Conservation (phyloP, 2,113 vertebrate species). For the Pomatostomus ruficeps region DNA sequence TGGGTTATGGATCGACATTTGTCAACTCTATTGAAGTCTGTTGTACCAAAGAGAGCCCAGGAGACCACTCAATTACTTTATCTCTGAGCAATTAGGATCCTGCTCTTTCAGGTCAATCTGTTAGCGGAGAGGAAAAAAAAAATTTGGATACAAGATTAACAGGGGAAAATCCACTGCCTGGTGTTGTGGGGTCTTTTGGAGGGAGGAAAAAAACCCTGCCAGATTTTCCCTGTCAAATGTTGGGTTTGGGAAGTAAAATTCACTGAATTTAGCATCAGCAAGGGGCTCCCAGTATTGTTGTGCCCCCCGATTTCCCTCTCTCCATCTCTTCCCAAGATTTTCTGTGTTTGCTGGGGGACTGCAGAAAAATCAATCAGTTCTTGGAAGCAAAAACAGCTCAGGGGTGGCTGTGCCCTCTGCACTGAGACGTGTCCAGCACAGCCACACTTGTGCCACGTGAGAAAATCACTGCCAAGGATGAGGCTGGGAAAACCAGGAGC, state of each 20-base stretch:
- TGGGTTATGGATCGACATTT: constrained; percentile 67
- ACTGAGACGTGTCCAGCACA: not conserved
- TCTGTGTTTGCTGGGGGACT: not conserved
- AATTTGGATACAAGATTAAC: not conserved
- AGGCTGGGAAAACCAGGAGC: not conserved
- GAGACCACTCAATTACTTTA: constrained; percentile 72
- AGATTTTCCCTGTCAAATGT: not conserved
- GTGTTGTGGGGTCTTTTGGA: not conserved
- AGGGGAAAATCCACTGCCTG: constrained; percentile 6
- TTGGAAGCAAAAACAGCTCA: not conserved
- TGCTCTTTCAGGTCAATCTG: constrained; percentile 54
- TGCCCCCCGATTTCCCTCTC: not conserved
- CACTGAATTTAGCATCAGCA: not conserved
- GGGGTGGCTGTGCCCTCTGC: not conserved
- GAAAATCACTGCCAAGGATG: not conserved
- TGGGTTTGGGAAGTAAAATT: not conserved
- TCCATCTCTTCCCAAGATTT: not conserved
- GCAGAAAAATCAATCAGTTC: not conserved
- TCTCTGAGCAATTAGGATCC: constrained; percentile 67
- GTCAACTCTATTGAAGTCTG: constrained; percentile 70
- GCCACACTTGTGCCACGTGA: not conserved
- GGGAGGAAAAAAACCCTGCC: accelerated
- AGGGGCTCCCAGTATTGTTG: not conserved
- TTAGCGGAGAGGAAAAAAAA: not conserved
- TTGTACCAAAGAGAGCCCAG: constrained; percentile 58